These are phyloP conservation scores for Eutolmus rufibarbis DNA, from an alignment of 2,888 invertebrate genomes.

Conservation along the genomic window DNA sequence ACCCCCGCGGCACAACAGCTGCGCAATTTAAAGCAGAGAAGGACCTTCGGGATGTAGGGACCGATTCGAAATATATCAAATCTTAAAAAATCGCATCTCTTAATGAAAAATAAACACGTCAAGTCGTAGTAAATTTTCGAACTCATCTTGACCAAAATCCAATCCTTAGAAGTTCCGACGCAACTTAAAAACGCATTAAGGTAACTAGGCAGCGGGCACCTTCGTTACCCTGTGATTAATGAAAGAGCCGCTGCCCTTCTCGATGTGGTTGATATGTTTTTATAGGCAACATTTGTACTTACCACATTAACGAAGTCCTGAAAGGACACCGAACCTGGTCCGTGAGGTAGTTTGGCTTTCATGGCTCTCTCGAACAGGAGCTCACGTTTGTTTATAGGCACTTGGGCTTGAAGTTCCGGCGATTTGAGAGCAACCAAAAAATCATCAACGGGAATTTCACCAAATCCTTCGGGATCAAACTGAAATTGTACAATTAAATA, in stretches of 20 bases:
- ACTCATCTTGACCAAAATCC: not conserved
- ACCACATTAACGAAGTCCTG: slow-evolving; percentile 96
- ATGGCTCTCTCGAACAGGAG: slow-evolving; percentile 76
- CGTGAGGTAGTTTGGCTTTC: slow-evolving; percentile 68
- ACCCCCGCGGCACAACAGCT: not conserved
- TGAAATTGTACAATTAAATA: slow-evolving; percentile 55
- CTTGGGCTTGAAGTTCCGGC: slow-evolving; percentile 78
- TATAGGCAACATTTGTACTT: slow-evolving; percentile 64
- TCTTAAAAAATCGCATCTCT: not conserved
- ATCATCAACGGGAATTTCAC: slow-evolving; percentile 88
- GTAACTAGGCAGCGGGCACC: not conserved
- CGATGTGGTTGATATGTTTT: slow-evolving; percentile 7
- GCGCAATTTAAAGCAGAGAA: not conserved
- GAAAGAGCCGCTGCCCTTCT: not conserved
- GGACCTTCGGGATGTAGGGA: not conserved
- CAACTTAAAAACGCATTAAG: slow-evolving; percentile 21
- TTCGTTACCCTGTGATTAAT: not conserved
- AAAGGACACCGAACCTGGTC: slow-evolving; percentile 80
- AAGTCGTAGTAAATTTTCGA: not conserved
- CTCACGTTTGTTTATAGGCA: slow-evolving; percentile 78
- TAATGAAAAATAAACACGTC: slow-evolving; percentile 17
- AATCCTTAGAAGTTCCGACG: slow-evolving; percentile 17
- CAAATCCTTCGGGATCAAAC: slow-evolving; percentile 93
- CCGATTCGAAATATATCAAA: not conserved
- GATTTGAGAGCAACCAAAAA: slow-evolving; percentile 79